These are phyloP conservation scores for Nomia melanderi DNA, from an alignment of 1,140 invertebrate species.

Conservation along the genomic window DNA sequence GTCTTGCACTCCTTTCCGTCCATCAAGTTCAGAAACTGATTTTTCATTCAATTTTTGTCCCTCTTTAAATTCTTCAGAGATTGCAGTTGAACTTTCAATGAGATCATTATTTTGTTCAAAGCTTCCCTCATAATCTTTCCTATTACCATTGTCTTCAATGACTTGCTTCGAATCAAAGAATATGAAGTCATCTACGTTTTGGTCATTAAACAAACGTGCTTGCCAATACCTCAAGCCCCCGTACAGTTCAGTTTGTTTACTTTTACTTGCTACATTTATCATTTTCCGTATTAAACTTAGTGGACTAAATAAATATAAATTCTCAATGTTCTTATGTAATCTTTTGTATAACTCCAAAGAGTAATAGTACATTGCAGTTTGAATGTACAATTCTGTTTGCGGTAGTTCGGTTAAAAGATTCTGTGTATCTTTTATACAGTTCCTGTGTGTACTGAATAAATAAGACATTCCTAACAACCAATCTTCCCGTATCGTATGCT, in stretches of 20 bases:
- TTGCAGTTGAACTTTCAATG: background rate
- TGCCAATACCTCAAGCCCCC: slow-evolving; percentile 59
- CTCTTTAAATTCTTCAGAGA: background rate
- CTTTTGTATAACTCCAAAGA: slow-evolving; percentile 70
- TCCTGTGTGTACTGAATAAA: slow-evolving; percentile 70
- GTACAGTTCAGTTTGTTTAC: slow-evolving; percentile 52
- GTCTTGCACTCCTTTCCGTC: background rate
- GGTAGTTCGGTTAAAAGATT: slow-evolving; percentile 70
- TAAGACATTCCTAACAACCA: slow-evolving; percentile 75
- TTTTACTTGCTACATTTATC: slow-evolving; percentile 44
- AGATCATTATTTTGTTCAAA: background rate
- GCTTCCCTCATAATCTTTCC: background rate
- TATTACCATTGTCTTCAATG: background rate
- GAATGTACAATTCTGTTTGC: slow-evolving; percentile 67
- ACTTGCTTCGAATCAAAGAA: background rate
- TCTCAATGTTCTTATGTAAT: slow-evolving; percentile 50
- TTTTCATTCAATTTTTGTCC: slow-evolving; percentile 13
- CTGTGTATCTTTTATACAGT: slow-evolving; percentile 56
- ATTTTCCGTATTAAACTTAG: slow-evolving; percentile 68
- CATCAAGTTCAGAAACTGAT: background rate
- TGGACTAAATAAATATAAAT: slow-evolving; percentile 70
- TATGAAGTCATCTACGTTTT: slow-evolving; percentile 12
- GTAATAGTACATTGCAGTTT: slow-evolving; percentile 75
- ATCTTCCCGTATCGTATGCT: slow-evolving; percentile 74
- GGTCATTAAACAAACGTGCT: slow-evolving; percentile 30